phyloP scores from a whole-genome alignment of 2,797 vertebrate species.

The Centroberyx gerrardi region DNA sequence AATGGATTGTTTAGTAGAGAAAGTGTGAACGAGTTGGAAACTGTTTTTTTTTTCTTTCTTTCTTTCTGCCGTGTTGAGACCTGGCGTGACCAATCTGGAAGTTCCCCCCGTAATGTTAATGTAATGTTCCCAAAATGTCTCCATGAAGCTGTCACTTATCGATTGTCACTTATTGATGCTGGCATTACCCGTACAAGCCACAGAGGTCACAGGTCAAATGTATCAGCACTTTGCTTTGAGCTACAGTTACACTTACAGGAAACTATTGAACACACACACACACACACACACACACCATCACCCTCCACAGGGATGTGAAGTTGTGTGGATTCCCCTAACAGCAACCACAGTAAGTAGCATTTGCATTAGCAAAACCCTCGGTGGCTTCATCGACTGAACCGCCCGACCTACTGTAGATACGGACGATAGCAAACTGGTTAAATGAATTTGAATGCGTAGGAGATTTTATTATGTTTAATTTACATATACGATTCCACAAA shows the following conservation, averaged over 20 bases:
- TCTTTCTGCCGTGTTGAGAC: conserved; percentile 22
- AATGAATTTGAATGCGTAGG: conserved; percentile 13
- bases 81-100: conserved; percentile 50
- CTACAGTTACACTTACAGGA: not conserved
- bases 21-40: conserved; percentile 79
- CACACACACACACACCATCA: conserved; percentile 16
- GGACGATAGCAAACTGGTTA: not conserved
- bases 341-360: conserved; percentile 6
- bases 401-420: not conserved
- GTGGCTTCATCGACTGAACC: not conserved
- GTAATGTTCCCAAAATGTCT: not conserved
- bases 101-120: conserved; percentile 33
- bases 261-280: not conserved
- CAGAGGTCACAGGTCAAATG: conserved; percentile 38
- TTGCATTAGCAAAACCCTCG: conserved; percentile 15
- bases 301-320: not conserved
- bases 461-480: conserved; percentile 11
- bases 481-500: conserved; percentile 1
- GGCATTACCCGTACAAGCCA: conserved; percentile 10
- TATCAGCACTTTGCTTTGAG: not conserved
- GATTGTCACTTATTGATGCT: conserved; percentile 37
- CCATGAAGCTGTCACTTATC: conserved; percentile 33
- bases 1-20: conserved; percentile 76
- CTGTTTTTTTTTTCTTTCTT: conserved; percentile 30
- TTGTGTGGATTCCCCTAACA: not conserved